Percentiles rank a stretch among this genome's conserved stretches.
These are phyloP conservation scores for Drosophila trapezifrons DNA, from an alignment of 1,140 invertebrate species.

Conservation along the genomic window DNA sequence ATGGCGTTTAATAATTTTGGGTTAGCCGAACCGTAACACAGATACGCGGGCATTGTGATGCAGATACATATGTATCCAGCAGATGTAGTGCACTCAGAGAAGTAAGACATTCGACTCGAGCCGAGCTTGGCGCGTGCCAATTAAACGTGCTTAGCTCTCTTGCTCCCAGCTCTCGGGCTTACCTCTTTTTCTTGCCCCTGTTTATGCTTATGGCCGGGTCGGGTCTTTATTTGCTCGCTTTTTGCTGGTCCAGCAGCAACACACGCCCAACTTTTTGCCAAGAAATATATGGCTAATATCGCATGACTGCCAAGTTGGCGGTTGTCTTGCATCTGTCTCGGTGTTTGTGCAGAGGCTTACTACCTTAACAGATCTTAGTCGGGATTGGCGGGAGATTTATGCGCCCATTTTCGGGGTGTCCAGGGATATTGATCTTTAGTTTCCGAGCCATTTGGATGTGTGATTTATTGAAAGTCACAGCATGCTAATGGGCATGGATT, in stretches of 20 bases:
- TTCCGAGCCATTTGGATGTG: conserved; percentile 1
- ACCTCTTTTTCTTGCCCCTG: conserved; percentile 9
- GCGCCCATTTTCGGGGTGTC: conserved; percentile 2
- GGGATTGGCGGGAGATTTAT: conserved; percentile 24
- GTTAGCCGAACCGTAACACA: conserved; percentile 47
- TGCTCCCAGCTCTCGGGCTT: conserved; percentile 40
- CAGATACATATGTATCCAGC: conserved; percentile 64
- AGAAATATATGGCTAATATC: conserved; percentile 38
- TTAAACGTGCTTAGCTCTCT: conserved; percentile 61
- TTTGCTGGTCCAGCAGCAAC: conserved; percentile 23
- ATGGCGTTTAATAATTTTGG: conserved; percentile 80
- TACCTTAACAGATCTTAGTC: conserved; percentile 25
- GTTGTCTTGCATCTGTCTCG: conserved; percentile 37
- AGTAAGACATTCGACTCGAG: conserved; percentile 69
- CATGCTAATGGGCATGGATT: background rate
- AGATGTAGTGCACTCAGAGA: conserved; percentile 45
- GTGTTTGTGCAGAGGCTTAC: conserved; percentile 8
- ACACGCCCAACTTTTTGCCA: conserved; percentile 66
- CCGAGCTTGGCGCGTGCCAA: conserved; percentile 73
- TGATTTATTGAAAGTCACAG: background rate
- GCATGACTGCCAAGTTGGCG: conserved; percentile 52
- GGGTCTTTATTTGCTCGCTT: conserved; percentile 23
- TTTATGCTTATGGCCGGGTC: conserved; percentile 26
- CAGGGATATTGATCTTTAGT: conserved; percentile 8
- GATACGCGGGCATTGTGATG: conserved; percentile 22